phyloP scores from a whole-genome alignment of 1,140 invertebrate species.

The Drosophila baimaii region DNA sequence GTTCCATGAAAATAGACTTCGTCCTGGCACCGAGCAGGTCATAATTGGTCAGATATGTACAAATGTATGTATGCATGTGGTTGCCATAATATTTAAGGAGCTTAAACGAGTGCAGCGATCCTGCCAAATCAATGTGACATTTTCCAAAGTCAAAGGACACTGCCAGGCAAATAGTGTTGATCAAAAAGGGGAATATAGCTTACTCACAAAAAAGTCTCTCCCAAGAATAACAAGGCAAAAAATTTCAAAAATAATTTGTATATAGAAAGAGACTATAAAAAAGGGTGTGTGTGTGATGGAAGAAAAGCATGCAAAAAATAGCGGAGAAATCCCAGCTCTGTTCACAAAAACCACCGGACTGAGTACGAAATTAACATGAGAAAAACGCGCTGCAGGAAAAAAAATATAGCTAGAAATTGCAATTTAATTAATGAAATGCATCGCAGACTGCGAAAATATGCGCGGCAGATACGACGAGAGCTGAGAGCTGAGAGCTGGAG shows the following conservation, averaged over 20 bases:
- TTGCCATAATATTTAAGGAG: constrained; percentile 7
- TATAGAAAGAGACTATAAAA: neutral
- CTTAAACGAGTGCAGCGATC: constrained; percentile 13
- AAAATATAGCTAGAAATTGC: constrained; percentile 65
- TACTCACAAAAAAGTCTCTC: constrained; percentile 47
- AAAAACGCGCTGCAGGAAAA: constrained; percentile 13
- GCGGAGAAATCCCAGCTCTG: constrained; percentile 12
- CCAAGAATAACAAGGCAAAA: constrained; percentile 14
- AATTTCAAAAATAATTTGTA: neutral
- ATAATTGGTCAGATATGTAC: constrained; percentile 26
- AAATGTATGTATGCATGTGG: too few relatives aligned
- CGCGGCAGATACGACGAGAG: constrained; percentile 16
- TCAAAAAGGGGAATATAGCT: constrained; percentile 11
- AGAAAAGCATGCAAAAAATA: neutral
- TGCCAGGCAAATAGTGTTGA: neutral
- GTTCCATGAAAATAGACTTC: constrained; percentile 5
- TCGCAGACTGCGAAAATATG: constrained; percentile 58
- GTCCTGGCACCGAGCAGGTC: neutral
- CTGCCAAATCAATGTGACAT: constrained; percentile 3
- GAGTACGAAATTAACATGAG: constrained; percentile 62
- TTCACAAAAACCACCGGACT: constrained; percentile 27
- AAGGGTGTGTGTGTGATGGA: neutral
- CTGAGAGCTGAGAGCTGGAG: neutral
- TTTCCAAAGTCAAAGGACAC: constrained; percentile 1
- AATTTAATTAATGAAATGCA: constrained; percentile 79